Evolutionary conservation across 2,888 invertebrate genomes (phyloP), one percentile per base, ranked within the genome.

Genomic region (Ectemnius continuus): DNA sequence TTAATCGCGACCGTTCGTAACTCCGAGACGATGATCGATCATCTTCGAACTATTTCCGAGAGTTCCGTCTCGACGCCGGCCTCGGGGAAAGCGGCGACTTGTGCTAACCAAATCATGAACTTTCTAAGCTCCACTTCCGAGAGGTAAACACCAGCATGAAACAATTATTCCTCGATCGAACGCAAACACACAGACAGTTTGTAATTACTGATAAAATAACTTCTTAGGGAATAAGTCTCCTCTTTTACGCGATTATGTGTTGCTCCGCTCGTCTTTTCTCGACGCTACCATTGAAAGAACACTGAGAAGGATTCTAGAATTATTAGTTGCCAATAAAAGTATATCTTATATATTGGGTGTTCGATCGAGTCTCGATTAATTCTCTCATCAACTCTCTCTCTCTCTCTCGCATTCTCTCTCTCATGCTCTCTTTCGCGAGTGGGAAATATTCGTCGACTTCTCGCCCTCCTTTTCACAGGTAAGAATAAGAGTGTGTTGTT

Each of bases 101-200:
- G 89, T 85, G 88, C 88, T 6, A 88, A 87, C 73, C 85, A 88
- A 73, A 89, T 89, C 70, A 88, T 89, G 28, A 85, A 88, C 81
- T 79, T 89, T 83, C n/a, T 52, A 11, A 14, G 52, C 1, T 52
- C 1, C 52, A 52, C 52, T 11, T 6, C 36, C 8, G 36, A 36
- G 36, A 36, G 36, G 36, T 36, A 36, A 36, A 36, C 2, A 6
- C 48, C 16, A 48, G 6, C 14, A 20, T 20, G 20, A 20, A 14
- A 48, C 2, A 14, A 48, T n/a, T 13, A n/a, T 48, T 48, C 48
- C n/a, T 48, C 16, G n/a, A 52, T 52, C 4, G 16, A 4, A 52
- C 52, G 52, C 8, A 52, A 52, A 4, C 2, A n/a, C 2, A n/a
- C 23, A 23, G 8, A 36, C 36, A 36, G 8, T 36, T 36, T 36